phyloP scores from a whole-genome alignment of 2,888 invertebrate species.

The Agrochola litura region DNA sequence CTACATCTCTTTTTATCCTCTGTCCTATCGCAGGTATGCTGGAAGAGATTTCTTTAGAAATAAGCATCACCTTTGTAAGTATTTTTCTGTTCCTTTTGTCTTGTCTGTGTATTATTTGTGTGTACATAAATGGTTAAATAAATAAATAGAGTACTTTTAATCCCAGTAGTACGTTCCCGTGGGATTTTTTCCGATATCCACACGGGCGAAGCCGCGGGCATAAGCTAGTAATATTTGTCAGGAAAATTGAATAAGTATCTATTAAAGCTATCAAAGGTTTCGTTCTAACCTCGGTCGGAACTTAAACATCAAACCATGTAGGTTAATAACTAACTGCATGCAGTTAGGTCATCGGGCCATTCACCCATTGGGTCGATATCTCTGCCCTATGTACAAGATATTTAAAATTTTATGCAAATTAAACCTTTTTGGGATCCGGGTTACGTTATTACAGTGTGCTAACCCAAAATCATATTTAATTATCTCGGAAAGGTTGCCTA shows the following conservation, averaged over 20 bases:
- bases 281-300: not conserved
- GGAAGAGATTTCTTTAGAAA: no score
- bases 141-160: no score
- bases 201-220: no score
- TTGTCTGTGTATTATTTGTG: no score
- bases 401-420: conserved; percentile 57
- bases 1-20: no score
- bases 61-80: no score
- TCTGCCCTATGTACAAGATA: conserved; percentile 17
- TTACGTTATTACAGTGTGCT: conserved; percentile 30
- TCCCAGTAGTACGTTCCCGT: no score
- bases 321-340: conserved; percentile 29
- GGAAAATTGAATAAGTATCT: not conserved
- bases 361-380: conserved; percentile 48
- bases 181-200: no score
- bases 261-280: no score
- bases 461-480: conserved; percentile 58
- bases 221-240: not conserved
- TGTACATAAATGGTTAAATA: no score
- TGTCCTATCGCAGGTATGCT: no score
- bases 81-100: no score
- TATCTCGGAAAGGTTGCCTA: conserved; percentile 50
- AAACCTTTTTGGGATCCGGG: conserved; percentile 48
- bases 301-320: conserved; percentile 17
- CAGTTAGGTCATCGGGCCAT: conserved; percentile 33